Conservation (phyloP, 2,888 invertebrate genomes). For the Artemia sinica region DNA sequence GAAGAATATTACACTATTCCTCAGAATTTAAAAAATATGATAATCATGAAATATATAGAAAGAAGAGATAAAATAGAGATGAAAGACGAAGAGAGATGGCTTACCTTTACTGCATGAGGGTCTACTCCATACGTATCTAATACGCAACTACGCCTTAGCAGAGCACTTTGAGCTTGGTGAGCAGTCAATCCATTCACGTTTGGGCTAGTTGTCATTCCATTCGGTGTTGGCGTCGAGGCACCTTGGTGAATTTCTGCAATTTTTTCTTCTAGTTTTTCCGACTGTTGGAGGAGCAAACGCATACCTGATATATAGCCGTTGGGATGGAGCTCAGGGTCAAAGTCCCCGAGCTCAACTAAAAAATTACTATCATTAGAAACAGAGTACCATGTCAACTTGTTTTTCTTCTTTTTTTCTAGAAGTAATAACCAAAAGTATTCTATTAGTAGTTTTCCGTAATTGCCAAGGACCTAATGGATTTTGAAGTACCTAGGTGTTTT, state of each 20-base stretch:
- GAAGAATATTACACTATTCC: too few relatives aligned
- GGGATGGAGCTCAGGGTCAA: slow-evolving; percentile 66
- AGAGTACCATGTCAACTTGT: too few relatives aligned
- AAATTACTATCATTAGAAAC: slow-evolving; percentile 24
- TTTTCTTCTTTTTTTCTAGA: too few relatives aligned
- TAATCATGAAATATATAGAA: too few relatives aligned
- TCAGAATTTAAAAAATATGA: too few relatives aligned
- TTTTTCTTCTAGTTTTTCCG: slow-evolving; percentile 73
- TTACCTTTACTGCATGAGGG: slow-evolving; percentile 89
- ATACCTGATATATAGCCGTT: slow-evolving; percentile 79
- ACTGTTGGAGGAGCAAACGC: slow-evolving; percentile 78
- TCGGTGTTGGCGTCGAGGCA: neutral
- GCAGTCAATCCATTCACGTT: slow-evolving; percentile 70
- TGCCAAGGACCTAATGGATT: neutral
- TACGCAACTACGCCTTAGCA: slow-evolving; percentile 73
- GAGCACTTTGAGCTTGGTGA: slow-evolving; percentile 69
- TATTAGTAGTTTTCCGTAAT: slow-evolving; percentile 18
- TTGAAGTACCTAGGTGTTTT: neutral
- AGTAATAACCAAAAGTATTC: too few relatives aligned
- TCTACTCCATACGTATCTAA: slow-evolving; percentile 94
- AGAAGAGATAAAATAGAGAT: too few relatives aligned
- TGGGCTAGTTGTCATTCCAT: slow-evolving; percentile 31
- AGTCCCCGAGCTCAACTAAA: slow-evolving; percentile 85
- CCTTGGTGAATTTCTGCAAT: slow-evolving; percentile 73
- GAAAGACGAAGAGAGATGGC: too few relatives aligned